phyloP scores from a whole-genome alignment of 2,113 vertebrate genomes.

The Anthoscopus minutus region DNA sequence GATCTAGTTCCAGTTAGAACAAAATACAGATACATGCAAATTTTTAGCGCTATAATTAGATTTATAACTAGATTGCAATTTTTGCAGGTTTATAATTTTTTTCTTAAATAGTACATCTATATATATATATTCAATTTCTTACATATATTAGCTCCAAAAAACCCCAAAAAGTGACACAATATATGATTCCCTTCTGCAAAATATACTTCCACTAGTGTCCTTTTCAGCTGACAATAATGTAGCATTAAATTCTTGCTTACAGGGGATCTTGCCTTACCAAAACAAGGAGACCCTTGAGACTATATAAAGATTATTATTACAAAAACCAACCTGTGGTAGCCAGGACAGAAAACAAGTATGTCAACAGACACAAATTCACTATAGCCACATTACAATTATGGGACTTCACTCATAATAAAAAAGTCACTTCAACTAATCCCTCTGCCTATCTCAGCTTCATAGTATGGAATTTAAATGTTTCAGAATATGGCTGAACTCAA shows the following conservation, averaged over 20 bases:
- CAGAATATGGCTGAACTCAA: neutral
- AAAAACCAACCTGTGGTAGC: neutral
- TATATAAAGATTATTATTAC: neutral
- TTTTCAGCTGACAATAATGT: neutral
- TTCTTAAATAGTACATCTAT: neutral
- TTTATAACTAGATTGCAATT: neutral
- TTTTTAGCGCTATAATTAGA: neutral
- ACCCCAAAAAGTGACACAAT: neutral
- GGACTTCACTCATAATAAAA: too few species aligned
- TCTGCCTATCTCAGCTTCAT: neutral
- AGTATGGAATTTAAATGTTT: neutral
- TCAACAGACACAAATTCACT: neutral
- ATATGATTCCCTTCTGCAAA: fast-evolving
- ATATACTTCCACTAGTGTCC: neutral
- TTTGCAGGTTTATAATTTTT: neutral
- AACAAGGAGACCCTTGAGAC: neutral
- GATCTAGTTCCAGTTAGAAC: neutral
- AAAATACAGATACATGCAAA: neutral
- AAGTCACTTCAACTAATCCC: neutral
- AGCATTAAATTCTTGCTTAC: neutral
- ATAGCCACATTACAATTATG: neutral
- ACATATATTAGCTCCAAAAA: neutral
- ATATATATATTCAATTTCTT: neutral
- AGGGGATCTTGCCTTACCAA: neutral
- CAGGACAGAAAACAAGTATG: neutral